Conservation (phyloP, 1,140 invertebrate species). For the Trypoxylus dichotomus region DNA sequence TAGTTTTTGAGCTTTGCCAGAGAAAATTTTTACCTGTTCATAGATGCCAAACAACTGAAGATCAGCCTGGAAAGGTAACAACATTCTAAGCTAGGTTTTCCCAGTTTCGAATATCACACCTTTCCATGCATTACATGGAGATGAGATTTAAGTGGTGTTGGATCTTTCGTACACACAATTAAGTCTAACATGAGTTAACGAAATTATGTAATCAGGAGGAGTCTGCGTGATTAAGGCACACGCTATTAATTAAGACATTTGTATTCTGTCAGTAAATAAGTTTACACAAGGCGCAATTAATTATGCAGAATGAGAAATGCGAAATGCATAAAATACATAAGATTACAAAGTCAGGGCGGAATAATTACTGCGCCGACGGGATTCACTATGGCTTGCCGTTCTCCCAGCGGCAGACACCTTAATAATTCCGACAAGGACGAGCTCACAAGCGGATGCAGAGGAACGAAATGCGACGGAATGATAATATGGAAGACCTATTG, state of each 20-base stretch:
- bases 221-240: slow-evolving; percentile 20
- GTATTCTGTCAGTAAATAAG: slow-evolving; percentile 34
- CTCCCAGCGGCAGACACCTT: slow-evolving; percentile 20
- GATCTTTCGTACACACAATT: not conserved
- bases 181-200: not conserved
- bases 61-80: too few relatives aligned
- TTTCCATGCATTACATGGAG: not conserved
- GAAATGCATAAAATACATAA: slow-evolving; percentile 38
- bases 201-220: not conserved
- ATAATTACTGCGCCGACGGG: slow-evolving; percentile 32
- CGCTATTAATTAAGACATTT: slow-evolving; percentile 33
- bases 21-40: too few relatives aligned
- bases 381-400: not conserved
- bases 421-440: slow-evolving; percentile 31
- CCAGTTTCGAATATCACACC: too few relatives aligned
- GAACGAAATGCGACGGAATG: not conserved
- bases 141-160: not conserved
- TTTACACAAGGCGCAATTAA: slow-evolving; percentile 34
- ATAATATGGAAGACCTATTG: slow-evolving; percentile 15
- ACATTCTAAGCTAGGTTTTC: too few relatives aligned
- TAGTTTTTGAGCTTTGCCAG: too few relatives aligned
- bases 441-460: not conserved
- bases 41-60: too few relatives aligned
- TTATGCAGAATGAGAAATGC: slow-evolving; percentile 34
- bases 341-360: slow-evolving; percentile 34